Conservation (phyloP, 2,797 vertebrate species). For the Natrix natrix region DNA sequence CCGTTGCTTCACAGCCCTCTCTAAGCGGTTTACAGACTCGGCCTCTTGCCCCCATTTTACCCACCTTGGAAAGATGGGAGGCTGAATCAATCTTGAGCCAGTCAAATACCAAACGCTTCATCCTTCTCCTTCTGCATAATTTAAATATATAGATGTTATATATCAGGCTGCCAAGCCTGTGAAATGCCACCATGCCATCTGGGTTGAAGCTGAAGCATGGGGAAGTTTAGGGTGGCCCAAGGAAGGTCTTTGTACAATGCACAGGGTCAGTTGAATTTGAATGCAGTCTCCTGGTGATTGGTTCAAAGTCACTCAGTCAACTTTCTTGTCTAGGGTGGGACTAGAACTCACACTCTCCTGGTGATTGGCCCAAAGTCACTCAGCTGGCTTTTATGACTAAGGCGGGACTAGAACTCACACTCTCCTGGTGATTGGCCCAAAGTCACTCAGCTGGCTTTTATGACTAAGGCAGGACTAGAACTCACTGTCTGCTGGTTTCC, state of each 20-base stretch:
- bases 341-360: background rate
- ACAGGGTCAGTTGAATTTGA: background rate
- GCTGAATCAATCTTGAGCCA: background rate
- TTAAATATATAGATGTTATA: background rate
- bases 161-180: background rate
- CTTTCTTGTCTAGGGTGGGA: background rate
- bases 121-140: background rate
- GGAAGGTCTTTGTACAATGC: background rate
- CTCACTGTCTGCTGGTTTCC: background rate
- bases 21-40: background rate
- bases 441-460: background rate
- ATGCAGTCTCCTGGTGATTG: background rate
- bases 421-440: background rate
- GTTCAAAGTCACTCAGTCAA: fast-evolving
- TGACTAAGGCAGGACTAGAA: background rate
- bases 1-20: background rate
- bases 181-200: background rate
- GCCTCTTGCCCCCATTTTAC: background rate
- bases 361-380: background rate
- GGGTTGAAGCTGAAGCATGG: background rate
- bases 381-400: fast-evolving
- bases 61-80: background rate
- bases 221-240: background rate
- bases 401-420: background rate
- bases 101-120: background rate